Conservation (phyloP, 2,888 invertebrate species). For the Xestobium rufovillosum region DNA sequence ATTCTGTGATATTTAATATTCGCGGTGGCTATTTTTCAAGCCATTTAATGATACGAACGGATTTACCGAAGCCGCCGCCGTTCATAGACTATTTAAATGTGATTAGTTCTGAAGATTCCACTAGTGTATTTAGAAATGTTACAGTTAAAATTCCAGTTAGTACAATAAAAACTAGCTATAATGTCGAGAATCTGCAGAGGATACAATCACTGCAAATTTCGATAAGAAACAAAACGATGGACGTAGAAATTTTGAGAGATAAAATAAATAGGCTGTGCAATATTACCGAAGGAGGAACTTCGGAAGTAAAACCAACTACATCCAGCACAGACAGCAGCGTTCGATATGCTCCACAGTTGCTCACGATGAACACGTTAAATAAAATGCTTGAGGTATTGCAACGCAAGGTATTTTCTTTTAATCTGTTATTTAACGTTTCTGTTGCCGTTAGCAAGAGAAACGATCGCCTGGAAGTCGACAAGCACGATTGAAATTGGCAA, state of each 20-base stretch:
- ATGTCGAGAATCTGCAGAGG: slow-evolving; percentile 60
- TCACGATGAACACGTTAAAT: slow-evolving; percentile 42
- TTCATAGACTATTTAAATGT: slow-evolving; percentile 37
- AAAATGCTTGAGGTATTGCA: slow-evolving; percentile 40
- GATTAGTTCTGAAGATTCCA: slow-evolving; percentile 29
- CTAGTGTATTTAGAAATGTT: slow-evolving; percentile 37
- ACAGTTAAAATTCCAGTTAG: slow-evolving; percentile 49
- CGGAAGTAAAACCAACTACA: slow-evolving; percentile 14
- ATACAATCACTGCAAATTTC: slow-evolving; percentile 64
- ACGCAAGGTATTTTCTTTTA: neutral
- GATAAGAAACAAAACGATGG: slow-evolving; percentile 59
- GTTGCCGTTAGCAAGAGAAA: neutral
- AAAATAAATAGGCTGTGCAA: slow-evolving; percentile 37
- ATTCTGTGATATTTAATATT: slow-evolving; percentile 79
- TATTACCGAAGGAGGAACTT: slow-evolving; percentile 17
- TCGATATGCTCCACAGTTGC: slow-evolving; percentile 37
- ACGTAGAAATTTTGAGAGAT: slow-evolving; percentile 47
- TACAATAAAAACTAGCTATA: slow-evolving; percentile 67
- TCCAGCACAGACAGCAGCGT: slow-evolving; percentile 24
- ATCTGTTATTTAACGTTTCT: neutral
- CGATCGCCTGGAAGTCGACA: slow-evolving; percentile 29
- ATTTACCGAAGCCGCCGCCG: slow-evolving; percentile 32
- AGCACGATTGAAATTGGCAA: slow-evolving; percentile 56
- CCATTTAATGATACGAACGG: slow-evolving; percentile 41
- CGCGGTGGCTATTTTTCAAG: slow-evolving; percentile 79